Evolutionary conservation across 2,113 vertebrate species (phyloP).

Genomic region (Myxocyprinus asiaticus): DNA sequence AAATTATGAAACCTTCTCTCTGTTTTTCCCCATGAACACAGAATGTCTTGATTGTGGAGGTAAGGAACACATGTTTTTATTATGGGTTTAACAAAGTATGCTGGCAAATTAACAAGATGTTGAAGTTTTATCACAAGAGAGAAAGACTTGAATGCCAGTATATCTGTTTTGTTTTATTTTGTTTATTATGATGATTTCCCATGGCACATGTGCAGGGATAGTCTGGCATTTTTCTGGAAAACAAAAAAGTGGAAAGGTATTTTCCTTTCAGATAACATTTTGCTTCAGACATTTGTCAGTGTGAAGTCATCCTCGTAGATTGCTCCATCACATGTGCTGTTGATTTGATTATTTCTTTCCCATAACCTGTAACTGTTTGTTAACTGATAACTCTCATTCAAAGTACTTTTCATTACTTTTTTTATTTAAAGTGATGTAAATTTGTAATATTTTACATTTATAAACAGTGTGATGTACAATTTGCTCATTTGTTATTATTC

Average conservation of each 20-base stretch:
- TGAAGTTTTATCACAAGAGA: not conserved
- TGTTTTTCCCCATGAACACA: constrained; percentile 67
- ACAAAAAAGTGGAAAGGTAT: constrained; percentile 22
- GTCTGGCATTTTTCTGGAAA: constrained; percentile 3
- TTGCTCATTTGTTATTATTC: no score
- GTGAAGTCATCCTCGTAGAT: constrained; percentile 20
- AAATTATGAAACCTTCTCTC: constrained; percentile 33
- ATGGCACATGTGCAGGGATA: not conserved
- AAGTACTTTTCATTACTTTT: no score
- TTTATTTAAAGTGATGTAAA: no score
- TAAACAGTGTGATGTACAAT: no score
- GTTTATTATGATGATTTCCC: constrained; percentile 10
- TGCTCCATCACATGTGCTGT: not conserved
- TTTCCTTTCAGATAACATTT: constrained; percentile 47
- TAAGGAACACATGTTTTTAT: constrained; percentile 69
- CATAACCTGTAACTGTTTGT: no score
- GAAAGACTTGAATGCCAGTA: not conserved
- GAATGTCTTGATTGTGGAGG: constrained; percentile 93
- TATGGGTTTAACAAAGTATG: not conserved
- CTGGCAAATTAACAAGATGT: not conserved
- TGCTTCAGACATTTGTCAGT: constrained; percentile 39
- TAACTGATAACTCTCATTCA: no score
- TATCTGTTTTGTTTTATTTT: not conserved
- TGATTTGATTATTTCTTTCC: no score
- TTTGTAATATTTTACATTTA: no score